Base-by-base conservation (phyloP, 1,140 invertebrate species). In the Drosophila saltans region DNA sequence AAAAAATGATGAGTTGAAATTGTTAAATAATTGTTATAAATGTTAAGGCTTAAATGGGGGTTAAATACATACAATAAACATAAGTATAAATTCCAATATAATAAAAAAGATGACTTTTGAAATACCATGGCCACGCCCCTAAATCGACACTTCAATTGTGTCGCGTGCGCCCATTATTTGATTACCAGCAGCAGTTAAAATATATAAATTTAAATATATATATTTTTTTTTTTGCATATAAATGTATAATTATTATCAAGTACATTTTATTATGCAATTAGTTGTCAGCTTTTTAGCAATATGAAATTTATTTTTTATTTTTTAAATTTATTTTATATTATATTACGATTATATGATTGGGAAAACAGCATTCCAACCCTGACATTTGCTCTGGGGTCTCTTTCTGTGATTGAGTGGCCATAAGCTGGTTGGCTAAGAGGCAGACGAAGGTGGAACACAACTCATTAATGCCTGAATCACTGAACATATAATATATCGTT, bases 1-100 rank as follows among this genome's bases (percentile, higher is more conserved):
- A 26, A 11, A 11, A 63, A 16, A 63, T 73, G 81, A 88, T 82
- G 76, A 60, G 67, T 59, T 59, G 41, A 73, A 89, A 84, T 89
- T 75, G 85, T 78, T 72, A 84, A 84, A 90, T 89, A 90, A 89
- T 89, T 89, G 75, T 66, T 81, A 84, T 84, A 84, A 75, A 88
- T 74, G 69, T 56, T 62, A 56, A 58, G 43, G 40, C 73, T 66
- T 72, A 4, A 4, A 36, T 36, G 33, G 33, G 67, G 55, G 45
- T 9, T 21, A 48, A 48, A 26, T 70, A 60, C 10, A 26, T 52
- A 56, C 64, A 2, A 30, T 30, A 30, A 30, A 30, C 4, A 30
- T 30, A 30, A 2, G 4, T 58, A 43, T 30, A 48, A 62, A 55
- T 67, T 26, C 36, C 30, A 39, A 41, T 16, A 16, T 16, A 16